Conservation (phyloP, 2,113 vertebrate species). For the cattle (Bos taurus) region ARS-UCD2.0 NC_037330.1:106921501-106922000, state of each 20-base stretch:
- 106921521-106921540: constrained; percentile 31
- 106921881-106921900: not conserved
- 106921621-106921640: not conserved
- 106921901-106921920: not conserved
- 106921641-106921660: not conserved
- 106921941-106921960: not conserved
- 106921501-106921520: not conserved
- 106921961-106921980: not conserved
- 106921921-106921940: not conserved
- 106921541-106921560: constrained; percentile 3
- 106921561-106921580: not conserved
- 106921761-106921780: not conserved
- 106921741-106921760: not conserved
- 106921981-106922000: not conserved
- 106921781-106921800: not conserved
- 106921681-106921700: not conserved
- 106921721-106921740: not conserved
- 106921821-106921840: not conserved
- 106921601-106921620: not conserved
- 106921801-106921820: not conserved
- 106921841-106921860: not conserved
- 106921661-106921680: not conserved
- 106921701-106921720: not conserved
- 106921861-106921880: not conserved
- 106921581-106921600: not conserved